Evolutionary conservation across 1,140 invertebrate genomes (phyloP).

Genomic region (Scaptomyza pallida): DNA sequence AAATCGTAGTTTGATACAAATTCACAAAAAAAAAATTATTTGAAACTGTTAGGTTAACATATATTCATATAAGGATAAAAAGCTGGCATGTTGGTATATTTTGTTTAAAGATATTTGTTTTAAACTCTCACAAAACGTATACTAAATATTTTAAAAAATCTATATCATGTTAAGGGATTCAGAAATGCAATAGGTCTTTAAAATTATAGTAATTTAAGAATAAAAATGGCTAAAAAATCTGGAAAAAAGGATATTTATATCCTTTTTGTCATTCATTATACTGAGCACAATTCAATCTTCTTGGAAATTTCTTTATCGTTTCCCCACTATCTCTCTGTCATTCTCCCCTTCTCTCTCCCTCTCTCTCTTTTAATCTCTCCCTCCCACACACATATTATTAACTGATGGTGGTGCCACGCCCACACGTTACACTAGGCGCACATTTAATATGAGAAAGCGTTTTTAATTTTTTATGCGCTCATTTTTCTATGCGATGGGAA

Average conservation of each 20-base stretch:
- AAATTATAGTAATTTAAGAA: no score
- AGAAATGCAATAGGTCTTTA: no score
- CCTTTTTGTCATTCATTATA: not conserved
- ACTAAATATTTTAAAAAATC: no score
- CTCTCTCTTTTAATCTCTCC: not conserved
- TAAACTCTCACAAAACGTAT: no score
- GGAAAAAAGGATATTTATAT: no score
- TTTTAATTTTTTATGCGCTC: conserved; percentile 76
- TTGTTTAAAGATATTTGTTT: no score
- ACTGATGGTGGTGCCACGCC: conserved; percentile 43
- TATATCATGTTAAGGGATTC: no score
- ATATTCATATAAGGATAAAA: no score
- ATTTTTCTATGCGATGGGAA: conserved; percentile 58
- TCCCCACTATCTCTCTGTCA: not conserved
- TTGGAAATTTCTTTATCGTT: not conserved
- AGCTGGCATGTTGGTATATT: no score
- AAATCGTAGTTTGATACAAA: no score
- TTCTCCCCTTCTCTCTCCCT: not conserved
- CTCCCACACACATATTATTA: conserved; percentile 59
- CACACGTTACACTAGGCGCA: conserved; percentile 59
- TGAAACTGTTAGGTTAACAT: no score
- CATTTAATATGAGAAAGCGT: conserved; percentile 81
- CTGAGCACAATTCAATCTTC: not conserved
- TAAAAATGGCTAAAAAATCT: not conserved
- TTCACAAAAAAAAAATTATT: no score